Evolutionary conservation across 2,888 invertebrate species (phyloP), one percentile per base, ranked within the genome.

Genomic region (Arrhopalites spinosus): DNA sequence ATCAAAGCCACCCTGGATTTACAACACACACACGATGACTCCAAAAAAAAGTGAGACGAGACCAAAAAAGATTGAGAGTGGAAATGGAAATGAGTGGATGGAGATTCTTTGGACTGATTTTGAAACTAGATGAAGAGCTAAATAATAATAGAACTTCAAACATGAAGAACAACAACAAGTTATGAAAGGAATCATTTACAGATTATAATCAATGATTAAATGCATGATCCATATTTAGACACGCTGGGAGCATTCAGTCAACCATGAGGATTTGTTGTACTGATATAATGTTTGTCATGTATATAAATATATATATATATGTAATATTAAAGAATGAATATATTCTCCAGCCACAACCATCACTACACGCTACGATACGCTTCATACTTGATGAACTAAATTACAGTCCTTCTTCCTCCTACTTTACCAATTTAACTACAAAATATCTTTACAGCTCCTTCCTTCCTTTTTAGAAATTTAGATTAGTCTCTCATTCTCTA

Each of bases 171-270:
- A 59, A 25, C 11, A 25, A 59, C 59, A 15, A 59, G 59, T n/a
- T n/a, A n/a, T n/a, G n/a, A n/a, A n/a, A n/a, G 59, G 27, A 59
- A 59, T 15, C 59, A 59, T 59, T 75, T 59, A 23, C 29, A 61
- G 73, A 69, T 73, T 73, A 75, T 70, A 72, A 75, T 70, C 59
- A 75, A 63, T 72, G 73, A 75, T 73, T 77, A 77, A 69, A 76
- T 43, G 73, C 36, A 71, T 70, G 59, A 69, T 70, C 66, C 75
- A 68, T 73, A 76, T 73, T 76, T 76, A 76, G 76, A 72, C 76
- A 76, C 73, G 69, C 47, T 69, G 61, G 36, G 66, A 43, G 45
- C 66, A 45, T 27, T 50, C 59, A 59, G 25, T 59, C 25, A 59
- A 25, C 23, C 36, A 36, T 13, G 23, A 59, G 59, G 25, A 27